These are phyloP conservation scores for Hyperoodon ampullatus DNA, from an alignment of 2,113 vertebrate species.

Conservation along the genomic window DNA sequence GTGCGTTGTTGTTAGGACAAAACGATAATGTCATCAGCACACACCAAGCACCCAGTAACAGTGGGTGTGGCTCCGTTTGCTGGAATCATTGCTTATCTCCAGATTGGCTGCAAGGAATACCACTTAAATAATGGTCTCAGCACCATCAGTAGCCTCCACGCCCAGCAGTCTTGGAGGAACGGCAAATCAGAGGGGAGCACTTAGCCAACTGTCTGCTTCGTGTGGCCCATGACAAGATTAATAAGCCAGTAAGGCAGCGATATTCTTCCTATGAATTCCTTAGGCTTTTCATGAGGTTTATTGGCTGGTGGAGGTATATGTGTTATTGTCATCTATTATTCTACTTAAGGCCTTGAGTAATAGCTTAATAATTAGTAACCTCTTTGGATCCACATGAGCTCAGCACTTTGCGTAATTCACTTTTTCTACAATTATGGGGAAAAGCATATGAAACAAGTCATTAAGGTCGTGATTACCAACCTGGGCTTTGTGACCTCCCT, in stretches of 20 bases:
- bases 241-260: neutral
- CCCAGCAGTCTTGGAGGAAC: neutral
- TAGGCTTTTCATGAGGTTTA: neutral
- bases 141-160: too few relatives aligned
- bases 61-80: neutral
- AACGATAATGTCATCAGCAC: neutral
- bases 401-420: neutral
- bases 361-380: neutral
- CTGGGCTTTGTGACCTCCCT: neutral
- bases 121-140: neutral
- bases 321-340: neutral
- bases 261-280: neutral
- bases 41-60: neutral
- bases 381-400: neutral
- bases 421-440: neutral
- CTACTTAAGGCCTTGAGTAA: neutral
- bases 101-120: neutral
- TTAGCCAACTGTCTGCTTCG: neutral
- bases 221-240: neutral
- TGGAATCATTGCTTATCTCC: neutral
- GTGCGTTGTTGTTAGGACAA: neutral
- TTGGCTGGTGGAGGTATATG: neutral
- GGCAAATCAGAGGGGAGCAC: neutral
- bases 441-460: neutral
- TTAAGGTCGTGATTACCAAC: neutral